Percentiles rank a stretch among this genome's conserved stretches.
phyloP scores from a whole-genome alignment of 2,797 vertebrate genomes.

The Ctenopoma kingsleyae region DNA sequence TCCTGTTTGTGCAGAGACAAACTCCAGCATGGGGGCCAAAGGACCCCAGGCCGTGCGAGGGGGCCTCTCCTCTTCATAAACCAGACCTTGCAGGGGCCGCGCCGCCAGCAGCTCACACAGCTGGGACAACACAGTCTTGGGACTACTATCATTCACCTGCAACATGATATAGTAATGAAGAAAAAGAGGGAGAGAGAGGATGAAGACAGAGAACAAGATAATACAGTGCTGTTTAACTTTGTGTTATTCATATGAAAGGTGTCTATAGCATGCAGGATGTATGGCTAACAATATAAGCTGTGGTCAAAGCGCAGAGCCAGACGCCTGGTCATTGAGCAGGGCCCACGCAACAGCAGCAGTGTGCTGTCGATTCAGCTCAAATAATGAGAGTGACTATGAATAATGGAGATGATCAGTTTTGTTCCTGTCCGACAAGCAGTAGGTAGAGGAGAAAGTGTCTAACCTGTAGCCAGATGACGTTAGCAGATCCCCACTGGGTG shows the following conservation, averaged over 20 bases:
- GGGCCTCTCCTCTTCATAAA: constrained; percentile 94
- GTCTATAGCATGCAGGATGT: constrained; percentile 49
- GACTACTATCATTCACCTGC: constrained; percentile 94
- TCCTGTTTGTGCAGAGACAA: constrained; percentile 95
- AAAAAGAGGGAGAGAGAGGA: constrained; percentile 6
- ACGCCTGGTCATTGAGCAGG: constrained; percentile 39
- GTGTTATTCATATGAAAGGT: constrained; percentile 48
- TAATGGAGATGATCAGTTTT: constrained; percentile 69
- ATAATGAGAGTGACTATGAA: constrained; percentile 82
- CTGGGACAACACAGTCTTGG: constrained; percentile 93
- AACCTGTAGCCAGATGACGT: constrained; percentile 90
- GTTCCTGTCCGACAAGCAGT: constrained; percentile 62
- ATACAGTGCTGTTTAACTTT: constrained; percentile 40
- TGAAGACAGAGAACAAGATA: constrained; percentile 28
- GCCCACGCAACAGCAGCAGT: constrained; percentile 62
- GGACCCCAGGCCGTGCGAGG: constrained; percentile 85
- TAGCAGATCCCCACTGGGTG: constrained; percentile 88
- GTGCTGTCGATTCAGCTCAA: constrained; percentile 75
- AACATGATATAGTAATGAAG: constrained; percentile 18
- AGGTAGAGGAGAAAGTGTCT: constrained; percentile 56
- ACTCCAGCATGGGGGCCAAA: constrained; percentile 95
- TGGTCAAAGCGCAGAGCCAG: constrained; percentile 52
- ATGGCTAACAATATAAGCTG: constrained; percentile 46
- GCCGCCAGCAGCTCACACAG: constrained; percentile 95
- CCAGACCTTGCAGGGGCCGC: constrained; percentile 93